phyloP scores from a whole-genome alignment of 2,113 vertebrate species.

The Clinocottus analis region DNA sequence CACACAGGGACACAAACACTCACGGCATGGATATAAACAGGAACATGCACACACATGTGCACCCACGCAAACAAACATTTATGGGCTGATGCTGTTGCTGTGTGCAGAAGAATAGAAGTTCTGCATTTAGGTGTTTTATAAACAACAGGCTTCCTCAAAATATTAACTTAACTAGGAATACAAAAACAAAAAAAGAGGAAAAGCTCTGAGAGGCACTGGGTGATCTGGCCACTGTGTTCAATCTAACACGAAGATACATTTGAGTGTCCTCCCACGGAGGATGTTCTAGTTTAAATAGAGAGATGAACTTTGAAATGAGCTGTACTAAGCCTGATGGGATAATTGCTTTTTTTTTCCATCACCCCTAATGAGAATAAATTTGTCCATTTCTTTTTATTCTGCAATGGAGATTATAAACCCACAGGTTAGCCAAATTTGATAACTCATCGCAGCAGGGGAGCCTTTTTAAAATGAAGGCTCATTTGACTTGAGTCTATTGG shows the following conservation, averaged over 20 bases:
- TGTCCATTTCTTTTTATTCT: slow-evolving; percentile 42
- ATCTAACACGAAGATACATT: slow-evolving; percentile 33
- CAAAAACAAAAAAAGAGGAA: slow-evolving; percentile 35
- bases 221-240: slow-evolving; percentile 14
- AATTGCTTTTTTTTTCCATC: slow-evolving; percentile 61
- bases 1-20: slow-evolving; percentile 21
- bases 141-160: slow-evolving; percentile 64
- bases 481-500: slow-evolving; percentile 57
- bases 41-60: slow-evolving; percentile 24
- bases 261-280: slow-evolving; percentile 15
- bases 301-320: slow-evolving; percentile 37
- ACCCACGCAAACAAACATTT: not conserved
- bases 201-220: not conserved
- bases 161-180: slow-evolving; percentile 45
- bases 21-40: slow-evolving; percentile 25
- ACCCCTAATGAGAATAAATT: slow-evolving; percentile 35
- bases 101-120: slow-evolving; percentile 5
- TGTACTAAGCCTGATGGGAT: slow-evolving; percentile 45
- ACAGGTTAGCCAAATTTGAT: slow-evolving; percentile 59
- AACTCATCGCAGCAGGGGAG: slow-evolving; percentile 31
- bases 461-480: slow-evolving; percentile 46
- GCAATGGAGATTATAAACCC: slow-evolving; percentile 35
- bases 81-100: not conserved
- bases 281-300: slow-evolving; percentile 15
- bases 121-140: slow-evolving; percentile 5